Evolutionary conservation across 2,113 vertebrate species (phyloP).

Genomic region (Gracilinanus agilis): DNA sequence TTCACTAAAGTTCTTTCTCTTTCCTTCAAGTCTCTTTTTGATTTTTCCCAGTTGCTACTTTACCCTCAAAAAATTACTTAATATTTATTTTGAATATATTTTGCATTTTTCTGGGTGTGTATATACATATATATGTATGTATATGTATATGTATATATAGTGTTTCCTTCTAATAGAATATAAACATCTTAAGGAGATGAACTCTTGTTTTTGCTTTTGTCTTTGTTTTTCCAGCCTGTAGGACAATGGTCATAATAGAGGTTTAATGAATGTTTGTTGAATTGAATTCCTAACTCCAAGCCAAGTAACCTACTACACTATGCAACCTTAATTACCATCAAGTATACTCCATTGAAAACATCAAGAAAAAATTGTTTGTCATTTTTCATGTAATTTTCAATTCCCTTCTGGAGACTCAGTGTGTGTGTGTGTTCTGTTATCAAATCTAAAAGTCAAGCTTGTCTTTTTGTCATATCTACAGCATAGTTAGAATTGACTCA

Average conservation of each 20-base stretch:
- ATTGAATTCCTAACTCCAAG: background rate
- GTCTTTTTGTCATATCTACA: background rate
- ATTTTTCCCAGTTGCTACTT: background rate
- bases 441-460: conserved; percentile 40
- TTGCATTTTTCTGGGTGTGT: background rate
- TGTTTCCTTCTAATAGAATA: background rate
- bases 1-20: background rate
- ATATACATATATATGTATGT: no score
- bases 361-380: background rate
- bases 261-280: background rate
- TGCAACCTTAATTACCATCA: background rate
- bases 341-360: background rate
- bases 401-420: background rate
- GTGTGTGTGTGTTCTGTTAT: background rate
- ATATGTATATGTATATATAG: background rate
- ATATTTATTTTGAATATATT: background rate
- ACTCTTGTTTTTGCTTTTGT: background rate
- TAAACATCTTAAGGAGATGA: background rate
- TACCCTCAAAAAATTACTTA: background rate
- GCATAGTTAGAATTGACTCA: background rate
- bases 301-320: background rate
- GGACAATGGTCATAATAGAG: background rate
- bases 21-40: background rate
- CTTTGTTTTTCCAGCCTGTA: background rate
- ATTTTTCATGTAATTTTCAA: background rate